Conservation (phyloP, 2,113 vertebrate genomes). For the Thunnus maccoyii region DNA sequence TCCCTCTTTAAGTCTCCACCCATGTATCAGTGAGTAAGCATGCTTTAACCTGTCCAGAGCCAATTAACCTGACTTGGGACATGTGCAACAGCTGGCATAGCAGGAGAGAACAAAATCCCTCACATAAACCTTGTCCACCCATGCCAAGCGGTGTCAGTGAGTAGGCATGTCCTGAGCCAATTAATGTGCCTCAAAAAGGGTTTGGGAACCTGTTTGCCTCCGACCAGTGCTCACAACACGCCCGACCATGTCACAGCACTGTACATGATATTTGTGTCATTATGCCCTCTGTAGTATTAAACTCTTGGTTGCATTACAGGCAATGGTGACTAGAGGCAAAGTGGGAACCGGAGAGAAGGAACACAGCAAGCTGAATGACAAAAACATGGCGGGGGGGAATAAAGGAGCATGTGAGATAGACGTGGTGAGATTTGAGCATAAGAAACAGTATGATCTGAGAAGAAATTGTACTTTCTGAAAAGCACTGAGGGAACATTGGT, state of each 20-base stretch:
- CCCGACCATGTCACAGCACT: background rate
- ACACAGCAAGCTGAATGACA: background rate
- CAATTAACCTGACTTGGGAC: background rate
- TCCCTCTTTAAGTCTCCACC: background rate
- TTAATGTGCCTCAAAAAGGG: background rate
- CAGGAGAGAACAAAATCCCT: background rate
- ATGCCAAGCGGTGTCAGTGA: background rate
- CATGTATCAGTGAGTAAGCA: background rate
- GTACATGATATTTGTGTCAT: background rate
- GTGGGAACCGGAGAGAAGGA: background rate
- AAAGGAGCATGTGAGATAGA: slow-evolving; percentile 2
- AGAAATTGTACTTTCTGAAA: slow-evolving; percentile 22
- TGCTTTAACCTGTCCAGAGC: background rate
- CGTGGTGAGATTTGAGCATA: background rate
- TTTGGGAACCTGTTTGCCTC: background rate
- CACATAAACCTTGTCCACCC: background rate
- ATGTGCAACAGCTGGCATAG: background rate
- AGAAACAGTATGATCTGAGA: background rate
- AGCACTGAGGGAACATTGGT: background rate
- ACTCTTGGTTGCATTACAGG: background rate
- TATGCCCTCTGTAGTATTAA: background rate
- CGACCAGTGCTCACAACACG: background rate
- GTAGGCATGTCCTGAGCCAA: background rate
- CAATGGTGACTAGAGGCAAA: background rate
- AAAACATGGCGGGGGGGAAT: background rate